Evolutionary conservation across 2,888 invertebrate species (phyloP).

Genomic region (Eucera pruinosa): DNA sequence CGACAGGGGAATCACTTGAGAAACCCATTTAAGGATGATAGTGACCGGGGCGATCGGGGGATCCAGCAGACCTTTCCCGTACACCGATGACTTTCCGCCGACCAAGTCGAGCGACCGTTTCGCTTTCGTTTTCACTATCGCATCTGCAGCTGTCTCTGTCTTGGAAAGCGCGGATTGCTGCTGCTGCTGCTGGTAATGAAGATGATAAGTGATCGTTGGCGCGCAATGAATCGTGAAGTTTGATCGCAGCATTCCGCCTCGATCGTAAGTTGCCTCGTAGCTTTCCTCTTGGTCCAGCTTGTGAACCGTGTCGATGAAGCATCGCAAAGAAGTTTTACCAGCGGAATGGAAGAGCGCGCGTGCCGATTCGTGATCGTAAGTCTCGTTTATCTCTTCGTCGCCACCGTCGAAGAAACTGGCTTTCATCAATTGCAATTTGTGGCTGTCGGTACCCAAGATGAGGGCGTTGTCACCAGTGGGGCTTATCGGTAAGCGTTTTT

Average conservation of each 20-base stretch:
- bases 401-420: conserved; percentile 89
- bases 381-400: conserved; percentile 71
- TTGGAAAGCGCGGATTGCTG: no score
- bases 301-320: conserved; percentile 35
- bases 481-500: conserved; percentile 82
- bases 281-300: conserved; percentile 28
- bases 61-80: conserved; percentile 47
- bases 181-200: conserved; percentile 21
- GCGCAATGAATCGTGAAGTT: conserved; percentile 42
- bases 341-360: conserved; percentile 5
- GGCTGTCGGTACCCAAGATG: conserved; percentile 87
- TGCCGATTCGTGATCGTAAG: conserved; percentile 12
- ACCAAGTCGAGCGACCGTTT: conserved; percentile 27
- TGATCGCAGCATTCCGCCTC: conserved; percentile 48
- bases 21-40: conserved; percentile 83
- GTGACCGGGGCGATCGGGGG: conserved; percentile 84
- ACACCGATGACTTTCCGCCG: conserved; percentile 2
- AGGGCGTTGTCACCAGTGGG: conserved; percentile 88
- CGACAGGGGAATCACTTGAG: conserved; percentile 82
- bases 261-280: conserved; percentile 18
- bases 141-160: no score
- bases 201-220: not conserved
- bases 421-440: conserved; percentile 93
- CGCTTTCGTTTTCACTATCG: no score
- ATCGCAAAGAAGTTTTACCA: conserved; percentile 33